These are phyloP conservation scores for Graptemys geographica DNA, from an alignment of 2,797 vertebrate species.

Conservation along the genomic window DNA sequence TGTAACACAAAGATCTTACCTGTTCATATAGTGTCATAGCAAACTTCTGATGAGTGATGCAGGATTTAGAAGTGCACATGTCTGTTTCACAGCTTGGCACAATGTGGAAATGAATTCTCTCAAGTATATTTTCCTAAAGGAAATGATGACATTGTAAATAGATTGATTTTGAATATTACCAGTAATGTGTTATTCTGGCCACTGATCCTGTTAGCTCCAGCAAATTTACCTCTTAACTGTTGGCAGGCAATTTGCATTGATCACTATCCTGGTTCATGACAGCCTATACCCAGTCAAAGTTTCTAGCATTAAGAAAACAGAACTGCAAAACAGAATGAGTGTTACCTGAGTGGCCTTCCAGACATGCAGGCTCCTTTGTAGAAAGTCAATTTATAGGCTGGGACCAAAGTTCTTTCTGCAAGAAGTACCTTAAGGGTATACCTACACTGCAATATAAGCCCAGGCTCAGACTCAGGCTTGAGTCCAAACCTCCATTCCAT, in stretches of 20 bases:
- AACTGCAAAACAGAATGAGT: background rate
- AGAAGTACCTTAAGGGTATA: background rate
- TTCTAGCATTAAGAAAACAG: background rate
- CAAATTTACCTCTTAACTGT: background rate
- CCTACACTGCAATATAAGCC: background rate
- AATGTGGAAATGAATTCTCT: conserved; percentile 95
- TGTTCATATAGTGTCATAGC: conserved; percentile 98
- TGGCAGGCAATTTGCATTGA: background rate
- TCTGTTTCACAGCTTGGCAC: conserved; percentile 92
- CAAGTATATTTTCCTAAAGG: conserved; percentile 94
- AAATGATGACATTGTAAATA: background rate
- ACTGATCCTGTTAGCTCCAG: background rate
- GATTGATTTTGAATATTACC: background rate
- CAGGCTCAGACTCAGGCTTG: background rate
- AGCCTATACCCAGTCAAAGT: background rate
- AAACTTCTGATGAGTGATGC: conserved; percentile 98
- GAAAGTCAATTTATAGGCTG: background rate
- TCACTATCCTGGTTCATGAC: background rate
- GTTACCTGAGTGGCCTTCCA: background rate
- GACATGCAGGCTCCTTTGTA: background rate
- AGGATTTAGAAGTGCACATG: conserved; percentile 94
- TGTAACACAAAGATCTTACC: conserved; percentile 79
- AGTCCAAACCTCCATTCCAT: background rate
- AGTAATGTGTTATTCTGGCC: background rate
- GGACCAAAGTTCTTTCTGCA: background rate